Evolutionary conservation across 2,888 invertebrate genomes (phyloP).

Genomic region (Stenotaenia linearis): DNA sequence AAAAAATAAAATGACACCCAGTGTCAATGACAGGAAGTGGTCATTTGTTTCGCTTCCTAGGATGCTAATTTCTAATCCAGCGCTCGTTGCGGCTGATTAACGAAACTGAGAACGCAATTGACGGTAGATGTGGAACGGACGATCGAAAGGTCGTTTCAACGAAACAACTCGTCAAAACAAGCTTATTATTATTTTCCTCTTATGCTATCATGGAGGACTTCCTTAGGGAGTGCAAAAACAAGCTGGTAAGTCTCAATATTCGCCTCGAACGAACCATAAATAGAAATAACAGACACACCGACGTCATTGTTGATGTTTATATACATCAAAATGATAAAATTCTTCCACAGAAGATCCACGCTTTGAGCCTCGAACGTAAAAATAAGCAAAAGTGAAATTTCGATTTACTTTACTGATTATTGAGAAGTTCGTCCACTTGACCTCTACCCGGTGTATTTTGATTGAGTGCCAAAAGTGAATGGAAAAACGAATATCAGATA

Average conservation of each 20-base stretch:
- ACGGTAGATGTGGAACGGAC: not conserved
- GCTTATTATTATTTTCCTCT: not conserved
- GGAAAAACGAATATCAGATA: not conserved
- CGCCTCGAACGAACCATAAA: not conserved
- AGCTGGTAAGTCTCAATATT: not conserved
- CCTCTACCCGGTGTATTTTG: constrained; percentile 1
- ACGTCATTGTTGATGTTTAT: not conserved
- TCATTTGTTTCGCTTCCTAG: not conserved
- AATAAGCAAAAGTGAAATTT: not conserved
- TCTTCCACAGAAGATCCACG: not conserved
- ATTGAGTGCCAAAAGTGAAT: not conserved
- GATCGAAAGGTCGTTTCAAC: not conserved
- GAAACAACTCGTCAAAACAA: not conserved
- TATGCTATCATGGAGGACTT: not conserved
- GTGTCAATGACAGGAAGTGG: not conserved
- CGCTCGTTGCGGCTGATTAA: not conserved
- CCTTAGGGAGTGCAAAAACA: not conserved
- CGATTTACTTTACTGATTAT: not conserved
- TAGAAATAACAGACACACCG: not conserved
- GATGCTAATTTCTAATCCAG: not conserved
- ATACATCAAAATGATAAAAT: not conserved
- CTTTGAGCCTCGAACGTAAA: not conserved
- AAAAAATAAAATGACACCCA: no score
- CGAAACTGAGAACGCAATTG: not conserved
- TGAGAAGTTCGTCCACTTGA: not conserved